These are phyloP conservation scores for Stegodyphus mimosarum DNA, from an alignment of 1,140 invertebrate species.

Conservation along the genomic window DNA sequence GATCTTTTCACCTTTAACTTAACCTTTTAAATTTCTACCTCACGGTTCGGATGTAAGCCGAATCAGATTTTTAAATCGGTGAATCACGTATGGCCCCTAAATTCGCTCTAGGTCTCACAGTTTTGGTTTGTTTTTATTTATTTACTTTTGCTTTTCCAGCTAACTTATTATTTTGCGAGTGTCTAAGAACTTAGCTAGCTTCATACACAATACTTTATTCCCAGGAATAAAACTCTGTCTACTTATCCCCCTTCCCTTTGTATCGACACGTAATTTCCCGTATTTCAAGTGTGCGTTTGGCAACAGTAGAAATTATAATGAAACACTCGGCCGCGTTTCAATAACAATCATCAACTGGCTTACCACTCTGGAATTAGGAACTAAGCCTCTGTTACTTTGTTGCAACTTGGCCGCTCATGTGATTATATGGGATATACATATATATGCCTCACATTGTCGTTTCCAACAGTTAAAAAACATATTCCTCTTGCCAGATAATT, in stretches of 20 bases:
- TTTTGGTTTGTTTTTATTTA: too few species aligned
- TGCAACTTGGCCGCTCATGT: background rate
- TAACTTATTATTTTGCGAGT: too few species aligned
- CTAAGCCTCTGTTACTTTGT: conserved; percentile 23
- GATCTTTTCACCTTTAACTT: too few species aligned
- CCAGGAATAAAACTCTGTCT: too few species aligned
- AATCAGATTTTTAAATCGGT: too few species aligned
- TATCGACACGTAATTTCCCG: background rate
- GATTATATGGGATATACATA: background rate
- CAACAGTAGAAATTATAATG: conserved; percentile 16
- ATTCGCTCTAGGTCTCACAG: too few species aligned
- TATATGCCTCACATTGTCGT: conserved; percentile 6
- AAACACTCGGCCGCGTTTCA: conserved; percentile 13
- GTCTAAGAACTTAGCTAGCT: too few species aligned
- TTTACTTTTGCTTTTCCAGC: too few species aligned
- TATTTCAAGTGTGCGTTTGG: background rate
- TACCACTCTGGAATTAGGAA: conserved; percentile 17
- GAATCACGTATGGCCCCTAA: too few species aligned
- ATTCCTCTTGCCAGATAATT: conserved; percentile 4
- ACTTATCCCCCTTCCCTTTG: background rate
- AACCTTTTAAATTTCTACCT: too few species aligned
- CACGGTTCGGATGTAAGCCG: too few species aligned
- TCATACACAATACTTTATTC: too few species aligned
- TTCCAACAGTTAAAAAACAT: conserved; percentile 2
- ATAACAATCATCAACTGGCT: conserved; percentile 29